A percentile compares a stretch with the other conserved stretches of the same genome.
phyloP scores from a whole-genome alignment of 2,888 invertebrate genomes.

The Sclerodermus sp. region DNA sequence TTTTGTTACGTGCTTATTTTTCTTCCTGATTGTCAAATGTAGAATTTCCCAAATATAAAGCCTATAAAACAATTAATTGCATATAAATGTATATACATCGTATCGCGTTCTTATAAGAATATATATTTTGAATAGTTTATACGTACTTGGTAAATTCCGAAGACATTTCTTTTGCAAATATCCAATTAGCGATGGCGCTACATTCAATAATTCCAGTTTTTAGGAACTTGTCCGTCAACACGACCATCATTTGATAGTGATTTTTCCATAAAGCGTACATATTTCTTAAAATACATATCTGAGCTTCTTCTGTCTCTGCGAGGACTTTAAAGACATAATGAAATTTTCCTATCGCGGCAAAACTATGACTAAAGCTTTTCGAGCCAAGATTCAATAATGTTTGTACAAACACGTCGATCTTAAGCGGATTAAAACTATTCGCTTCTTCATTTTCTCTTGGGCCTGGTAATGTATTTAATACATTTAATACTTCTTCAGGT shows the following conservation, averaged over 20 bases:
- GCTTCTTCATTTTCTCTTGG: slow-evolving; percentile 73
- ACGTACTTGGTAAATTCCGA: slow-evolving; percentile 78
- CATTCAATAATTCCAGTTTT: slow-evolving; percentile 97
- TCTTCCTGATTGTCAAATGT: slow-evolving; percentile 92
- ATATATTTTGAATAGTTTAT: no score
- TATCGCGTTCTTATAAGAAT: not conserved
- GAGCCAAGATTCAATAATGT: slow-evolving; percentile 90
- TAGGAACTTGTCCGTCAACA: slow-evolving; percentile 94
- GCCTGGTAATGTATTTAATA: slow-evolving; percentile 85
- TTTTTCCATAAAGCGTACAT: slow-evolving; percentile 94
- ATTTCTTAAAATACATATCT: slow-evolving; percentile 88
- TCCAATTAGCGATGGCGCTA: slow-evolving; percentile 96
- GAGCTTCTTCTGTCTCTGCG: slow-evolving; percentile 93
- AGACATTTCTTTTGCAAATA: slow-evolving; percentile 93
- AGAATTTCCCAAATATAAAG: slow-evolving; percentile 96
- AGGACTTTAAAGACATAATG: slow-evolving; percentile 88
- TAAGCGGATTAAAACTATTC: slow-evolving; percentile 83
- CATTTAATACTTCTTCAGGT: slow-evolving; percentile 84
- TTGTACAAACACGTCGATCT: slow-evolving; percentile 97
- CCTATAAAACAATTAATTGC: slow-evolving; percentile 58
- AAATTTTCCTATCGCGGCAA: slow-evolving; percentile 97
- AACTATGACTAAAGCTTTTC: slow-evolving; percentile 97
- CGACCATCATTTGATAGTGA: slow-evolving; percentile 96
- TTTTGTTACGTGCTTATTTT: slow-evolving; percentile 92
- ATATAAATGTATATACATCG: not conserved